Base-by-base conservation (phyloP, 2,888 invertebrate species). In the Fragum whitleyi region DNA sequence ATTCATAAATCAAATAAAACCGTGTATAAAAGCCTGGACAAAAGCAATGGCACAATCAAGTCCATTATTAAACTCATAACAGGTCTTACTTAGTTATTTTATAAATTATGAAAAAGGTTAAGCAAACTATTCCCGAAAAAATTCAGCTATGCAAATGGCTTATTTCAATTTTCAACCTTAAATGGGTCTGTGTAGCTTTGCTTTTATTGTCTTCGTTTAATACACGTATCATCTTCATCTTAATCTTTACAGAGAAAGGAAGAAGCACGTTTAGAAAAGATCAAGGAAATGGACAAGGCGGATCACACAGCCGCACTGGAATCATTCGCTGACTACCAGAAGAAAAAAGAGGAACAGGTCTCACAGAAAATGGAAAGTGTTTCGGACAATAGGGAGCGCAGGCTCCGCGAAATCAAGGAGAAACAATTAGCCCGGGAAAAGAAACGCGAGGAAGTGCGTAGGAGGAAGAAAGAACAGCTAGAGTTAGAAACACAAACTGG, bases 251-350 rank as follows among this genome's bases (percentile, higher is more conserved):
- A 92, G 92, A 87, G 87, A 78, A 88, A 89, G 57, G 92, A 93
- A 77, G 85, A 91, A 59, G 90, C 91, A 29, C 82, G 88, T n/a
- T 75, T 93, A 36, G 91, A 89, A 53, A 91, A 89, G 79, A 91
- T 92, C 23, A 89, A 89, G 74, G 88, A 90, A 7, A 78, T 90
- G 72, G 89, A 91, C 70, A 91, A 90, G 65, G 85, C 87, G 23
- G 91, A 92, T 71, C 86, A 91, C 9, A 84, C 89, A 26, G 86
- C 87, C 19, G 91, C 91, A 6, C 79, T 92, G 36, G 90, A 90
- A 74, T 85, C 86, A 42, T 92, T 91, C 77, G 88, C 81, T 14
- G 86, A 91, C 59, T 86, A 88, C 71, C 90, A 90, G 79, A 87
- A 88, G 76, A 79, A 87, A 61, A 90, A 90, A 75, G 92, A 90